Evolutionary conservation across 2,888 invertebrate species (phyloP), one percentile per base, ranked within the genome.

Genomic region (Cryptocephalus primarius): DNA sequence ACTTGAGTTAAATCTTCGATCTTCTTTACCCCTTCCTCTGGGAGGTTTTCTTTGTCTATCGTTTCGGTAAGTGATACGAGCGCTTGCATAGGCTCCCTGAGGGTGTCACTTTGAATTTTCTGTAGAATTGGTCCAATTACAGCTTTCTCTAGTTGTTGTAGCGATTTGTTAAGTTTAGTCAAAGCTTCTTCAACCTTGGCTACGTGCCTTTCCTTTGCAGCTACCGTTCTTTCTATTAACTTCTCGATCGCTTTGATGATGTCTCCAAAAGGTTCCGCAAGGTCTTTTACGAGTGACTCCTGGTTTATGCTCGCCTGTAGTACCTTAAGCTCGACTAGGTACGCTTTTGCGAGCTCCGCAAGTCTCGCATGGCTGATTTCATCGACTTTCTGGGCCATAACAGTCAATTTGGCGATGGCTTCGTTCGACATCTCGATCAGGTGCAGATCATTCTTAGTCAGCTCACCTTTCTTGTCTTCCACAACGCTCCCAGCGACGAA

Each of bases 191-290:
- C 46, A 33, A 58, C 55, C 41, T 48, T 49, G 8, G 48, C 48
- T 2, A 44, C 40, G 33, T 55, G 53, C 46, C 58, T 56, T 47
- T 56, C 53, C 38, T 52, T 52, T 10, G 43, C 39, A 4, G 44
- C 10, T 2, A 46, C 13, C 13, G 56, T 57, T 50, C 59, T 60
- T 36, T 64, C 63, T 33, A 57, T 44, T 9, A 60, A 53, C 45
- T 64, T 68, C 33, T 61, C 63, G 6, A 64, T 50, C 40, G 56
- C 62, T 45, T 57, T 57, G 6, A 59, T 52, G 2, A 70, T 64
- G 46, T 70, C 69, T 13, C 69, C 68, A 3, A 69, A 50, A 1
- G 73, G 69, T 48, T 72, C 68, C 32, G 66, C 56, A 40, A 70
- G 62, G 48, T 65, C 66, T 55, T 68, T 68, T n/a, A 67, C 60